Base-by-base conservation (phyloP, 2,888 invertebrate genomes). In the Adineta ricciae region DNA sequence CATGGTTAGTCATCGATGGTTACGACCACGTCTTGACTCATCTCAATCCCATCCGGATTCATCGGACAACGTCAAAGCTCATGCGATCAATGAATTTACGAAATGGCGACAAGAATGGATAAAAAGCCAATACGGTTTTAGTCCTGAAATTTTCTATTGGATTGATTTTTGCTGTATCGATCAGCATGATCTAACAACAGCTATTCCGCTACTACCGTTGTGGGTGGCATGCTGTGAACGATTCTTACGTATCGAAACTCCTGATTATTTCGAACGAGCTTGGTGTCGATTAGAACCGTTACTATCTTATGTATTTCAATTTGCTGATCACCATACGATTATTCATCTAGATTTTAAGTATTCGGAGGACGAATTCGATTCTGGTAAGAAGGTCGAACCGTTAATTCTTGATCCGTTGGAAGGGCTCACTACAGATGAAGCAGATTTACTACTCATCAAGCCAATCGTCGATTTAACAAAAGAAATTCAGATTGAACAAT, bases 1-100 rank as follows among this genome's bases (percentile, higher is more conserved):
- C 38, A 73, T 73, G 38, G 38, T 73, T 73, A 73, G 38, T 38
- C 73, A 73, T 73, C 73, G 73, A 19, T 73, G 73, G 73, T 73
- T 73, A 73, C 38, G 19, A 24, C 38, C 73, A 7, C 36, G 73
- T 19, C 73, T 73, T 38, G 24, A 73, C 38, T 8, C 73, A 1
- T 36, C 4, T 24, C 7, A 32, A 38, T 19, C 73, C 9, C 73
- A 73, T 73, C 73, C 21, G 1, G 73, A 73, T 73, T 73, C 73
- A 21, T 21, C 36, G 21, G 38, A 73, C 24, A 73, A 73, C 21
- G 5, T 21, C 1, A 73, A 73, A 24, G 73, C 38, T 0, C 27
- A 73, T 21, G 73, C 11, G 38, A 38, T 73, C 2, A 73, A 38
- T 73, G 36, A 73, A 38, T 73, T 73, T 21, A 24, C 21, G 21